phyloP scores from a whole-genome alignment of 2,888 invertebrate species.

The Andrena flavipes region DNA sequence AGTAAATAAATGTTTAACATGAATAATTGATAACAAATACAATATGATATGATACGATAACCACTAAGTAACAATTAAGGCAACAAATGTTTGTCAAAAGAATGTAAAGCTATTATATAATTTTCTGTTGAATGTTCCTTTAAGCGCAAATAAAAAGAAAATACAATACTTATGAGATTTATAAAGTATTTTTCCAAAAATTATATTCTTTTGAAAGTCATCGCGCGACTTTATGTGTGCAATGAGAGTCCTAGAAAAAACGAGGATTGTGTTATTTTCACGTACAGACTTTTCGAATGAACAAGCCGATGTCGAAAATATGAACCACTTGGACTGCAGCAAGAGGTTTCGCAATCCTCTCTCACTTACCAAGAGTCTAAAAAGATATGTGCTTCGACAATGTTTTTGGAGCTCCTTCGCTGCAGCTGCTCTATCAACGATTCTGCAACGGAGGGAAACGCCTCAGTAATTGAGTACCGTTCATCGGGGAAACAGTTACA shows the following conservation, averaged over 20 bases:
- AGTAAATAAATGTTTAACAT: too few species aligned
- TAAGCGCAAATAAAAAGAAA: too few species aligned
- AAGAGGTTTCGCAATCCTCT: slow-evolving; percentile 60
- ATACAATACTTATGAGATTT: not conserved
- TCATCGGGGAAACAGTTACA: too few species aligned
- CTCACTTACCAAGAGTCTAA: slow-evolving; percentile 45
- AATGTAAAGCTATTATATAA: too few species aligned
- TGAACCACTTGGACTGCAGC: slow-evolving; percentile 57
- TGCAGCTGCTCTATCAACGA: slow-evolving; percentile 2
- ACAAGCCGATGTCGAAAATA: slow-evolving; percentile 52
- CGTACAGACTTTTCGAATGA: slow-evolving; percentile 41
- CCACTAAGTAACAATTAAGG: too few species aligned
- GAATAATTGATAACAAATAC: too few species aligned
- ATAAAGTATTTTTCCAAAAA: not conserved
- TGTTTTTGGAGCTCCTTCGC: slow-evolving; percentile 34
- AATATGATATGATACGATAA: too few species aligned
- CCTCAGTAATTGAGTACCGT: not conserved
- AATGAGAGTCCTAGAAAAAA: slow-evolving; percentile 13
- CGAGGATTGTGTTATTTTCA: slow-evolving; percentile 33
- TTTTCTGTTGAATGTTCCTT: too few species aligned
- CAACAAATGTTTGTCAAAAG: too few species aligned
- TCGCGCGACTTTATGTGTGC: not conserved
- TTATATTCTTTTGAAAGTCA: slow-evolving; percentile 4
- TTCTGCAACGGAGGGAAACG: not conserved
- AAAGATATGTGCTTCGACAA: slow-evolving; percentile 35